These are phyloP conservation scores for Danio kyathit DNA, from an alignment of 2,797 vertebrate species.

Conservation along the genomic window DNA sequence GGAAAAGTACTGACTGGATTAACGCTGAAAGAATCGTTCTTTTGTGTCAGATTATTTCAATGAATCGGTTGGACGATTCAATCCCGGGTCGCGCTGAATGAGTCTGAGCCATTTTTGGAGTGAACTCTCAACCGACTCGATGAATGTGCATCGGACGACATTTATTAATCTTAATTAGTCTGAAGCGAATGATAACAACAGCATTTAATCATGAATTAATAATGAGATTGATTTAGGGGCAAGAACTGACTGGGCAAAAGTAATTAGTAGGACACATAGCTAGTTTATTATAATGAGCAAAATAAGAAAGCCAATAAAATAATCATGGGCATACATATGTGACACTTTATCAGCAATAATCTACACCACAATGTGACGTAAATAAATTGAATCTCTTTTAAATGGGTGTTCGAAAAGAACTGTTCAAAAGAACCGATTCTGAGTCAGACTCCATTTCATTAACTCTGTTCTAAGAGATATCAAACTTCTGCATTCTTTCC, in stretches of 20 bases:
- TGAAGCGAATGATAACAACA: no score
- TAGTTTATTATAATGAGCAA: neutral
- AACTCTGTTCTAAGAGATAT: neutral
- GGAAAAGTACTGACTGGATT: constrained; percentile 73
- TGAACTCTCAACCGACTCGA: neutral
- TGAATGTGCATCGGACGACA: neutral
- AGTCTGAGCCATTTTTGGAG: neutral
- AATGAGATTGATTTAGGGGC: no score
- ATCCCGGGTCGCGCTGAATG: neutral
- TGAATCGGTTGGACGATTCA: neutral
- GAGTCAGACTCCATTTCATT: neutral
- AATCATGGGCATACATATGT: no score
- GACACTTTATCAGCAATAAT: neutral
- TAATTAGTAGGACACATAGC: neutral
- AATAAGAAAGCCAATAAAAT: neutral
- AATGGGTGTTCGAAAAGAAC: neutral
- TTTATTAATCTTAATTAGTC: no score
- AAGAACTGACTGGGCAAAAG: neutral
- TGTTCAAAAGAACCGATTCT: constrained; percentile 1
- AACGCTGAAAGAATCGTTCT: neutral
- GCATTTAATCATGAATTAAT: no score
- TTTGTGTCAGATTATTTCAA: neutral
- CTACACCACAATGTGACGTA: neutral
- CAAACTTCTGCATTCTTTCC: neutral
- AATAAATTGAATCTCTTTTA: neutral